A percentile compares a stretch with the other conserved stretches of the same genome.
Conservation (phyloP, 2,888 invertebrate species). For the Tetrapedia diversipes region DNA sequence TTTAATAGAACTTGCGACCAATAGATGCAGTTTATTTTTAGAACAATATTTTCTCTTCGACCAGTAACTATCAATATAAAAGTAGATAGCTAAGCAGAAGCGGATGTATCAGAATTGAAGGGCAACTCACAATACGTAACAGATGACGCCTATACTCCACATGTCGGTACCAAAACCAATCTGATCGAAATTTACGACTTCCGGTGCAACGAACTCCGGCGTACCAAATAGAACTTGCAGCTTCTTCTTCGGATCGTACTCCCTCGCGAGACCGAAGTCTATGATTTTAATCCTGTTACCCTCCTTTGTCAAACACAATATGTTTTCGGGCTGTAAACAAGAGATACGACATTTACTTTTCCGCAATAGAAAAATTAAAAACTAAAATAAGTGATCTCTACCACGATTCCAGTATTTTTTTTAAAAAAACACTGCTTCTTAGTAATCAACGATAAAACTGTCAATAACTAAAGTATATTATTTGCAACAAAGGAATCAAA, state of each 20-base stretch:
- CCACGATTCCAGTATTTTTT: no score
- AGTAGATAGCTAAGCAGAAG: no score
- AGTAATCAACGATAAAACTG: no score
- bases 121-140: conserved; percentile 96
- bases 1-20: no score
- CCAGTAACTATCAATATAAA: no score
- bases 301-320: conserved; percentile 96
- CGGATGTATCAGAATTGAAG: not conserved
- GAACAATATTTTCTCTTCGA: no score
- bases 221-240: conserved; percentile 98
- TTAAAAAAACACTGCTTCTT: no score
- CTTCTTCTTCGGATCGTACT: conserved; percentile 95
- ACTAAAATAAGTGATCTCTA: no score
- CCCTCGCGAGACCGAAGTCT: conserved; percentile 97
- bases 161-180: conserved; percentile 98
- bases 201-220: conserved; percentile 99
- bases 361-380: no score
- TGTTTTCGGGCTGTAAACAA: conserved; percentile 95
- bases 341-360: conserved; percentile 4
- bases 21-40: no score
- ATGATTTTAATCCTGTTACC: conserved; percentile 99
- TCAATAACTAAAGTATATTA: no score
- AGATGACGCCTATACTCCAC: conserved; percentile 99
- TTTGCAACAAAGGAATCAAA: no score
- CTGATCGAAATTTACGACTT: conserved; percentile 99